Percentiles rank a stretch among this genome's conserved stretches.
These are phyloP conservation scores for Pristionchus fissidentatus DNA, from an alignment of 2,888 invertebrate species.

Conservation along the genomic window DNA sequence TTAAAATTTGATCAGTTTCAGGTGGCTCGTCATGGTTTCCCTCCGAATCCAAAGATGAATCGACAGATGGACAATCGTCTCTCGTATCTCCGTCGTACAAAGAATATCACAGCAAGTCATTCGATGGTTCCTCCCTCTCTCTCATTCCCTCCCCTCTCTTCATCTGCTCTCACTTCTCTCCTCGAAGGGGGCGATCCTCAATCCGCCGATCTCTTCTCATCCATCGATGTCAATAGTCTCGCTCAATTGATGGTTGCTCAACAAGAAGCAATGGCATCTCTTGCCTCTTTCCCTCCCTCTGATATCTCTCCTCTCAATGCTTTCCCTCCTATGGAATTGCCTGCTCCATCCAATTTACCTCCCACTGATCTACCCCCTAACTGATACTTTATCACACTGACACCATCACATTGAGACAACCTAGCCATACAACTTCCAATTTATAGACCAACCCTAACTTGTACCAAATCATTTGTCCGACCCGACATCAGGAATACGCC, in stretches of 20 bases:
- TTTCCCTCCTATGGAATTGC: not conserved
- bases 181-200: not conserved
- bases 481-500: not conserved
- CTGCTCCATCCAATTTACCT: too few relatives aligned
- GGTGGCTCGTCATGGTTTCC: conserved; percentile 57
- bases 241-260: conserved; percentile 42
- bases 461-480: conserved; percentile 5
- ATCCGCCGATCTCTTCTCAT: not conserved
- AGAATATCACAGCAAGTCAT: conserved; percentile 52
- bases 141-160: conserved; percentile 29
- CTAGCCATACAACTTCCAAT: not conserved
- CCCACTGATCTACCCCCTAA: too few relatives aligned
- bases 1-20: too few relatives aligned
- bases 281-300: not conserved
- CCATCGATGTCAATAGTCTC: conserved; percentile 24
- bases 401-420: not conserved
- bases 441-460: not conserved
- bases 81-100: conserved; percentile 63
- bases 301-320: not conserved
- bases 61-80: conserved; percentile 66
- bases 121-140: not conserved
- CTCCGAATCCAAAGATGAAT: conserved; percentile 60
- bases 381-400: not conserved
- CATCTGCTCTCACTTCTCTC: conserved; percentile 14
- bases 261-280: conserved; percentile 23